Percentiles rank a stretch among this genome's conserved stretches.
Conservation (phyloP, 2,888 invertebrate species). For the Lasius platythorax region DNA sequence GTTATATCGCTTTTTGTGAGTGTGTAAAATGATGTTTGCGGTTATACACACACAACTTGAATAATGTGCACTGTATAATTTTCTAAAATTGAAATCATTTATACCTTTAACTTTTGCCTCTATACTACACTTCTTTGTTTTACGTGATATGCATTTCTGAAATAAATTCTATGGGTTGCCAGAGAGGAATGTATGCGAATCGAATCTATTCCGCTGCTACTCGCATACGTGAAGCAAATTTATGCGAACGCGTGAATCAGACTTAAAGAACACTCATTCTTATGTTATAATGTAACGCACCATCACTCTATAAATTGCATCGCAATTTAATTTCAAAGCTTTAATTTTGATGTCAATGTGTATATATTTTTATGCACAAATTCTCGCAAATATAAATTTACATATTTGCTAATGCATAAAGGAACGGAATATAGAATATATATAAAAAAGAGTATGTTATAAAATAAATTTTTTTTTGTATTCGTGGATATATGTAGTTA, state of each 20-base stretch:
- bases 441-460: not conserved
- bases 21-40: too few species aligned
- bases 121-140: slow-evolving; percentile 20
- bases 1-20: too few species aligned
- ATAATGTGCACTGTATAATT: too few species aligned
- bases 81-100: slow-evolving; percentile 18
- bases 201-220: too few species aligned
- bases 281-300: not conserved
- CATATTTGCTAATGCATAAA: not conserved
- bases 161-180: slow-evolving; percentile 35
- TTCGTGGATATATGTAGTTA: not conserved
- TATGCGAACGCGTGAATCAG: slow-evolving; percentile 9
- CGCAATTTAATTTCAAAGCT: not conserved
- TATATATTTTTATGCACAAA: not conserved
- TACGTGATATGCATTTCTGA: slow-evolving; percentile 46
- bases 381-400: not conserved
- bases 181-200: slow-evolving; percentile 4
- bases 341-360: not conserved
- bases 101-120: slow-evolving; percentile 17
- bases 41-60: too few species aligned
- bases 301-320: not conserved
- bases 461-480: too few species aligned
- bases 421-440: not conserved
- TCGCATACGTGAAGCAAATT: too few species aligned
- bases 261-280: not conserved